A percentile compares a stretch with the other conserved stretches of the same genome.
Conservation (phyloP, 2,113 vertebrate species). For the Anolis carolinensis region DNA sequence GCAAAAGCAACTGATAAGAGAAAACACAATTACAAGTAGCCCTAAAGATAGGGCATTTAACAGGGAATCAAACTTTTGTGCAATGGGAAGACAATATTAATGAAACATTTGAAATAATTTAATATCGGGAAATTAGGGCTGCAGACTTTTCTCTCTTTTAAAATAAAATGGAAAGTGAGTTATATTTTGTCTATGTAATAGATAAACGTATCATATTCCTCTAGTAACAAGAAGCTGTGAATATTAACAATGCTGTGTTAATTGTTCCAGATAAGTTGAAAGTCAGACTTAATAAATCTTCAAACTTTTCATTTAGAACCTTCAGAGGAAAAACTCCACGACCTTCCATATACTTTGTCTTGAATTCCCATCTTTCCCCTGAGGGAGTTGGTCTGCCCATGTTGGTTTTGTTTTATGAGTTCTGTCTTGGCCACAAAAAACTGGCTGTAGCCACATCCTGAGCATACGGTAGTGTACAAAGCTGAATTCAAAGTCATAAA, state of each 20-base stretch:
- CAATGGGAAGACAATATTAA: constrained; percentile 73
- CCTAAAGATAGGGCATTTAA: constrained; percentile 70
- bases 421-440: not conserved
- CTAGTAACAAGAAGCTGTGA: constrained; percentile 71
- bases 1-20: constrained; percentile 70
- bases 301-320: constrained; percentile 58
- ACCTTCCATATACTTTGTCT: constrained; percentile 5
- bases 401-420: not conserved
- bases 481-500: not conserved
- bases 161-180: constrained; percentile 62
- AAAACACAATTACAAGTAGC: constrained; percentile 72
- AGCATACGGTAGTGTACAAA: not conserved
- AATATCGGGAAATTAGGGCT: constrained; percentile 63
- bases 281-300: constrained; percentile 60
- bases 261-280: constrained; percentile 72
- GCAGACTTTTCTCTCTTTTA: constrained; percentile 58
- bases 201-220: constrained; percentile 74
- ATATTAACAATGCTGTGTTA: constrained; percentile 45
- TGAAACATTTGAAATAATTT: constrained; percentile 73
- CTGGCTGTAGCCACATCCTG: not conserved
- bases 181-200: constrained; percentile 65
- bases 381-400: not conserved
- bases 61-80: constrained; percentile 64
- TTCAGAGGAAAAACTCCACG: constrained; percentile 11
- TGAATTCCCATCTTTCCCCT: not conserved